Evolutionary conservation across 2,888 invertebrate species (phyloP).

Genomic region (Orchesella flavescens): DNA sequence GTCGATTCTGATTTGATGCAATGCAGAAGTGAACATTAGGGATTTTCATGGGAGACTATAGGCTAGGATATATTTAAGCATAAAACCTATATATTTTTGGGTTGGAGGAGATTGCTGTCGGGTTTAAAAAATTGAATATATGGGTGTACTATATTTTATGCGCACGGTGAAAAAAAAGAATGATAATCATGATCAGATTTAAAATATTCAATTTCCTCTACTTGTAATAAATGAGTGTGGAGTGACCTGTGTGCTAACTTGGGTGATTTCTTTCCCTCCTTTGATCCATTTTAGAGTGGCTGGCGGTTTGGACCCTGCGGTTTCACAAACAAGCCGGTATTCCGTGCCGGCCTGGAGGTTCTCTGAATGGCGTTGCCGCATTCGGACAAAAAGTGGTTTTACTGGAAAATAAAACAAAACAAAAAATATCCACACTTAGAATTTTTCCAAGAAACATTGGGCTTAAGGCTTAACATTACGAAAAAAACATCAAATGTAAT

Average conservation of each 20-base stretch:
- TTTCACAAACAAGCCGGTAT: constrained; percentile 90
- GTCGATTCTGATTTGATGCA: constrained; percentile 56
- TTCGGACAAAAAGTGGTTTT: constrained; percentile 88
- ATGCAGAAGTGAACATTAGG: constrained; percentile 26
- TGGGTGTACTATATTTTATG: constrained; percentile 9
- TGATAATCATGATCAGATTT: constrained; percentile 63
- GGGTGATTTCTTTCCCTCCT: constrained; percentile 85
- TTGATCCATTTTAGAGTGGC: constrained; percentile 90
- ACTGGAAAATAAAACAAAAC: constrained; percentile 78
- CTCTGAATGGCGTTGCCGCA: constrained; percentile 83
- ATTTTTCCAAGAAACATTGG: background rate
- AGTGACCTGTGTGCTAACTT: constrained; percentile 72
- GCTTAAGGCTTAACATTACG: background rate
- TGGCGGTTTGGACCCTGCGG: constrained; percentile 90
- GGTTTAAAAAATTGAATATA: background rate
- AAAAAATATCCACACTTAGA: constrained; percentile 2
- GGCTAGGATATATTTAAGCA: background rate
- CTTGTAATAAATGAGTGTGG: constrained; percentile 61
- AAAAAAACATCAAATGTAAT: background rate
- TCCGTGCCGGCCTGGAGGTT: constrained; percentile 88
- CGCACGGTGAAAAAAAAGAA: constrained; percentile 23
- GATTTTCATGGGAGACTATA: constrained; percentile 2
- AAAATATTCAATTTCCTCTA: constrained; percentile 66
- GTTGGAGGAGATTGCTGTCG: background rate
- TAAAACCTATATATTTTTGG: constrained; percentile 16